Evolutionary conservation across 1,140 invertebrate genomes (phyloP).

Genomic region (Araneus ventricosus): DNA sequence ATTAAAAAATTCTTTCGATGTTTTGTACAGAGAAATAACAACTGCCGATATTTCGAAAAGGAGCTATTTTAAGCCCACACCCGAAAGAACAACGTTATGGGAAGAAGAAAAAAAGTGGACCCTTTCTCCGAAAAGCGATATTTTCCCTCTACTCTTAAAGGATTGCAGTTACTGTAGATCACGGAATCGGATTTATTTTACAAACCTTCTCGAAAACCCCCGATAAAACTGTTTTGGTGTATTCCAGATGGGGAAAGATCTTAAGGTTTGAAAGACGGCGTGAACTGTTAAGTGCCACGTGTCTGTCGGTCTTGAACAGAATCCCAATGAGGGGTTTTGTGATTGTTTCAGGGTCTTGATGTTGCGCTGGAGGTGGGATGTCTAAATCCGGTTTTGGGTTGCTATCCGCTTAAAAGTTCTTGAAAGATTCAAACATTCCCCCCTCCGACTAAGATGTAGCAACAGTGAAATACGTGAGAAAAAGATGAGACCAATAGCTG

Average conservation of each 20-base stretch:
- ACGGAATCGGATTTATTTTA: conserved; percentile 46
- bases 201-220: background rate
- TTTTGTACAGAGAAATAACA: background rate
- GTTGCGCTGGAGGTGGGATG: background rate
- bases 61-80: background rate
- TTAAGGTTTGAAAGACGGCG: background rate
- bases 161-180: conserved; percentile 41
- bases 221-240: conserved; percentile 27
- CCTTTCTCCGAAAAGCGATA: background rate
- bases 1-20: background rate
- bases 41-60: conserved; percentile 18
- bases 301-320: background rate
- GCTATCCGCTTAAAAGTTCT: background rate
- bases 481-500: background rate
- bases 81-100: background rate
- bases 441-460: background rate
- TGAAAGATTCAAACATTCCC: background rate
- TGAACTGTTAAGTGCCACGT: conserved; percentile 32
- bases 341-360: background rate
- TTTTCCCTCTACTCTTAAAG: background rate
- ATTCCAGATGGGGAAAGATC: background rate
- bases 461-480: background rate
- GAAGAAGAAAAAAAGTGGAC: too few species aligned
- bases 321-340: conserved; percentile 15
- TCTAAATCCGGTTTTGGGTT: background rate